Evolutionary conservation across 2,888 invertebrate species (phyloP).

Genomic region (Itoplectis maculator): DNA sequence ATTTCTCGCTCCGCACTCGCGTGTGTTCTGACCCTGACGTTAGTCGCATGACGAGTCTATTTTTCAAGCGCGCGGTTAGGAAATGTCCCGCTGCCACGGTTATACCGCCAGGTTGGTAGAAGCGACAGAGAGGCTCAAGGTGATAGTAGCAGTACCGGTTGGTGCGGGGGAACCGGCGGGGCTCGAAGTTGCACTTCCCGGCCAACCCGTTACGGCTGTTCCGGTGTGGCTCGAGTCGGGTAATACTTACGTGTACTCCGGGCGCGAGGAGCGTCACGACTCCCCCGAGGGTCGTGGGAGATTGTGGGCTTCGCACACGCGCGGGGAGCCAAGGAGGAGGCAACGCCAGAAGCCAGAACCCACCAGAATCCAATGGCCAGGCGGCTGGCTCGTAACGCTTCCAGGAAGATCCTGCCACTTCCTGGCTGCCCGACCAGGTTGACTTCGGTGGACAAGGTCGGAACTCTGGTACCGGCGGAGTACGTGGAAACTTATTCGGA

Average conservation of each 20-base stretch:
- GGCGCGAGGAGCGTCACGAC: slow-evolving; percentile 65
- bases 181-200: slow-evolving; percentile 65
- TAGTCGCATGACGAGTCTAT: slow-evolving; percentile 33
- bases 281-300: slow-evolving; percentile 73
- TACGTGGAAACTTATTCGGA: slow-evolving; percentile 52
- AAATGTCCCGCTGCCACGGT: slow-evolving; percentile 44
- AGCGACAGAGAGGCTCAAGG: slow-evolving; percentile 14
- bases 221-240: slow-evolving; percentile 53
- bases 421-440: slow-evolving; percentile 31
- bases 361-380: slow-evolving; percentile 17
- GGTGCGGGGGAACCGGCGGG: slow-evolving; percentile 52
- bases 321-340: slow-evolving; percentile 47
- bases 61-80: slow-evolving; percentile 48
- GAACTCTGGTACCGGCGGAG: slow-evolving; percentile 15
- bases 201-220: slow-evolving; percentile 64
- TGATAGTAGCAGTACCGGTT: too few relatives aligned
- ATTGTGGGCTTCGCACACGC: slow-evolving; percentile 65
- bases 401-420: slow-evolving; percentile 57
- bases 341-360: slow-evolving; percentile 47
- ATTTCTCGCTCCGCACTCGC: slow-evolving; percentile 24
- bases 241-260: slow-evolving; percentile 63
- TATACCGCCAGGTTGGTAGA: slow-evolving; percentile 15
- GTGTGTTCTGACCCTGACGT: not conserved
- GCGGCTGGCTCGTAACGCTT: slow-evolving; percentile 61
- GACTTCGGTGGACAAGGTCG: slow-evolving; percentile 26